Base-by-base conservation (phyloP, 2,113 vertebrate species). In the Sylvia atricapilla region DNA sequence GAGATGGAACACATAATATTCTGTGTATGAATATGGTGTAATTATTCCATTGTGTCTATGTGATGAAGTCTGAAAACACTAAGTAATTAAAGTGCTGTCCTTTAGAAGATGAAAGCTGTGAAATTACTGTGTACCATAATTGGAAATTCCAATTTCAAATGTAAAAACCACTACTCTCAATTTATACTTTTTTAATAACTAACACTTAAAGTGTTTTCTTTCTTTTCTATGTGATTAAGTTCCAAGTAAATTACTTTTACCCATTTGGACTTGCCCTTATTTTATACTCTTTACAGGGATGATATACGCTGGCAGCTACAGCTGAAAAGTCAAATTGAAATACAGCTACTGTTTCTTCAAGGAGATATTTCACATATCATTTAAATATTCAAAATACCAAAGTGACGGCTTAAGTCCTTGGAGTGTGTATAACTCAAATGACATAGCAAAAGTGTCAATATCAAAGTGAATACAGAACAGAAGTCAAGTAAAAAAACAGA, bases 261-360 rank as follows among this genome's bases (percentile, higher is more conserved):
- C 86, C 9, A 46, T 35, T 84, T 62, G 23, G 24, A 66, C 55
- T 87, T 93, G 50, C 6, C 73, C 20, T 56, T 8, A 53, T 63
- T 87, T 86, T 81, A 30, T 92, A 22, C 60, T 91, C 24, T 63
- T 92, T 94, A 47, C 6, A 2, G n/a, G 62, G 25, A 19, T 94
- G 50, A 84, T 91, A 70, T 52, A 59, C 44, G 43, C 20, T 68
- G 68, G 37, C 46, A 94, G 14, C 52, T 87, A 41, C 62, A 90
- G 53, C 47, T 94, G 73, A 89, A 89, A 94, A 95, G 35, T 87
- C 62, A 95, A 56, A 90, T 46, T 90, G 83, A 96, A 96, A 83
- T 66, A 77, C 46, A 95, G 33, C 20, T 70, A 60, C 47, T 85
- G 3, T 78, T 86, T 93, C 93, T 96, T 96, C 62, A 90, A 88